Base-by-base conservation (phyloP, 2,797 vertebrate species). In the Caiman crocodilus region DNA sequence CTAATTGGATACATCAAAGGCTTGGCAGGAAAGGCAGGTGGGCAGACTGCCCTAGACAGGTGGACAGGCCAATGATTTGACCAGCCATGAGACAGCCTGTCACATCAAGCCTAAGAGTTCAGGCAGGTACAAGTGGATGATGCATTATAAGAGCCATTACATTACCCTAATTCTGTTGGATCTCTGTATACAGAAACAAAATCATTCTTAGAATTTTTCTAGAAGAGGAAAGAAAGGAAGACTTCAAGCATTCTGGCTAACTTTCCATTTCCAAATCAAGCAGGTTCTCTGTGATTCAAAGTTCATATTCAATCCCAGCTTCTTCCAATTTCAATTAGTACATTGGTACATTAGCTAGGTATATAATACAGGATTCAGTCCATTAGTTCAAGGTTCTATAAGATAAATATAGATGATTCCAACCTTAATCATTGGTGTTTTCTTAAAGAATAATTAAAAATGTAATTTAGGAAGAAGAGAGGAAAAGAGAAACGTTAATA, bases 201-300 rank as follows among this genome's bases (percentile, higher is more conserved):
- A 7, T 80, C 89, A 89, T 81, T 56, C 65, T 59, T 0, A n/a
- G 9, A 61, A 82, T 7, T 16, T 82, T 74, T 92, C 76, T 86
- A 80, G 78, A 82, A 73, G 11, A 83, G 35, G 82, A 88, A 83
- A 42, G 58, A 9, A 90, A 25, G 32, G 13, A 83, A 63, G 64
- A 77, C 88, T 81, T 75, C 16, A 69, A 50, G 9, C 28, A 95
- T 76, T 16, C 73, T 88, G 14, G 74, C 78, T 76, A 87, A 26
- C 17, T 76, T 95, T 76, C 32, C 28, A 80, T 76, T 96, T 90
- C 73, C 65, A 88, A 63, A 85, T 55, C 84, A 90, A 81, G 60
- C 56, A 56, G 17, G 57, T 9, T 21, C 5, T 69, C 42, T 81
- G 42, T 0, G 1, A 88, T 9, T 32, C 81, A 78, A 23, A 84